These are phyloP conservation scores for Tetragonula carbonaria DNA, from an alignment of 2,888 invertebrate genomes.

Conservation along the genomic window DNA sequence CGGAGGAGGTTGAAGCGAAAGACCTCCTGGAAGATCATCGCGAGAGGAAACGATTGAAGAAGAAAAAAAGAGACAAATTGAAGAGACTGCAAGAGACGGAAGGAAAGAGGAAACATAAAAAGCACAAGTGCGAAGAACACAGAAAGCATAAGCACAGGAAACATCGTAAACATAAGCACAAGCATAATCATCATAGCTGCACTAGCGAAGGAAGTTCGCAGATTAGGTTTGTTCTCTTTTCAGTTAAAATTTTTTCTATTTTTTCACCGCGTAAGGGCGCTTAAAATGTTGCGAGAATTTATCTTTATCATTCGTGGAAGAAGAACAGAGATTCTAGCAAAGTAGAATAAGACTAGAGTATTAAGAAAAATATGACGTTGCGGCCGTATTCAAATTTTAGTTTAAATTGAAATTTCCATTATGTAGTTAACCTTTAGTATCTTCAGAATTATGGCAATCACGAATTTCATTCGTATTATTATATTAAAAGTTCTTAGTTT, in stretches of 20 bases:
- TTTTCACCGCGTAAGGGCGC: background rate
- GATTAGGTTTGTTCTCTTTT: slow-evolving; percentile 74
- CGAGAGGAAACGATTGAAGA: slow-evolving; percentile 89
- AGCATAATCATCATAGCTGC: slow-evolving; percentile 91
- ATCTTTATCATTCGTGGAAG: too few relatives aligned
- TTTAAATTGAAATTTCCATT: too few relatives aligned
- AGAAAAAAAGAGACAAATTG: slow-evolving; percentile 88
- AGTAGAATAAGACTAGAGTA: too few relatives aligned
- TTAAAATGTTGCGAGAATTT: too few relatives aligned
- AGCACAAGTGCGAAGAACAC: slow-evolving; percentile 89
- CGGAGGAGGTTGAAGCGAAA: slow-evolving; percentile 76
- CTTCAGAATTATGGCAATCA: background rate
- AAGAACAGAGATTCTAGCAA: too few relatives aligned
- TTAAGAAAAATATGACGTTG: too few relatives aligned
- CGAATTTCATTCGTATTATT: background rate
- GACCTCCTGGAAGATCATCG: slow-evolving; percentile 85
- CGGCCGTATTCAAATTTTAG: too few relatives aligned
- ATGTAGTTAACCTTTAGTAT: background rate
- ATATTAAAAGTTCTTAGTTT: background rate
- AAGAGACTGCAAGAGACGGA: slow-evolving; percentile 80
- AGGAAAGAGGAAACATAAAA: slow-evolving; percentile 88
- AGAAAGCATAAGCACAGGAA: slow-evolving; percentile 87
- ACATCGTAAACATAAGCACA: slow-evolving; percentile 91
- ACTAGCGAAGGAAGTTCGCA: slow-evolving; percentile 88
- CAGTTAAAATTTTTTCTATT: background rate